Evolutionary conservation across 2,888 invertebrate species (phyloP), one percentile per base, ranked within the genome.

Genomic region (Scrobipalpa costella): DNA sequence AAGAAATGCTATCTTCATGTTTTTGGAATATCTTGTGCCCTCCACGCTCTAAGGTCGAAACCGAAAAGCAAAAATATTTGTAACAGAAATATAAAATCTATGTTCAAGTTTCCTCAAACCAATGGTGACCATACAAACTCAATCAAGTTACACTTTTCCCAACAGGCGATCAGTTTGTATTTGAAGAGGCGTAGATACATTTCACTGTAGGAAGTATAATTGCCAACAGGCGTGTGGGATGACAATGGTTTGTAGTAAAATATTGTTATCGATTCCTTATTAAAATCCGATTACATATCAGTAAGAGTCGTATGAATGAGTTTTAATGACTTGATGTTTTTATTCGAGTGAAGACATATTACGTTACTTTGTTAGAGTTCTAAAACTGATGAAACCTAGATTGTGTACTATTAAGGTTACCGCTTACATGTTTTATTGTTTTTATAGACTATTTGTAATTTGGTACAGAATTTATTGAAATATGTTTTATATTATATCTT

Each of bases 201-300:
- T 59, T 15, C 13, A 57, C 38, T 27, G 11, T 7, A 55, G 55
- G 21, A 44, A 44, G 59, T 59, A 33, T 7, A n/a, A 55, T 34
- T 15, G 55, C 13, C 33, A 55, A 57, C 38, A 69, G 57, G 68
- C 70, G 76, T 74, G 82, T 81, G 77, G 82, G 81, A 61, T 69
- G 78, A 68, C 72, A 71, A 68, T 70, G 68, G 70, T 68, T 73
- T 67, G 68, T 67, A 68, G 70, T 78, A 75, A 77, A 78, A 76
- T 83, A 83, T 69, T 75, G 73, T 76, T 77, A 81, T 80, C 71
- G 76, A 74, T 72, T 72, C 71, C 69, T 74, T 79, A 75, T 79
- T 76, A 78, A 75, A 77, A 77, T 77, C 71, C 68, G 70, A 73
- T 78, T 73, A 76, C 72, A 21, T 34, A 27, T 55, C 27, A 27